A percentile compares a stretch with the other conserved stretches of the same genome.
phyloP scores from a whole-genome alignment of 2,797 vertebrate species.

The Gallinago nigripennis region DNA sequence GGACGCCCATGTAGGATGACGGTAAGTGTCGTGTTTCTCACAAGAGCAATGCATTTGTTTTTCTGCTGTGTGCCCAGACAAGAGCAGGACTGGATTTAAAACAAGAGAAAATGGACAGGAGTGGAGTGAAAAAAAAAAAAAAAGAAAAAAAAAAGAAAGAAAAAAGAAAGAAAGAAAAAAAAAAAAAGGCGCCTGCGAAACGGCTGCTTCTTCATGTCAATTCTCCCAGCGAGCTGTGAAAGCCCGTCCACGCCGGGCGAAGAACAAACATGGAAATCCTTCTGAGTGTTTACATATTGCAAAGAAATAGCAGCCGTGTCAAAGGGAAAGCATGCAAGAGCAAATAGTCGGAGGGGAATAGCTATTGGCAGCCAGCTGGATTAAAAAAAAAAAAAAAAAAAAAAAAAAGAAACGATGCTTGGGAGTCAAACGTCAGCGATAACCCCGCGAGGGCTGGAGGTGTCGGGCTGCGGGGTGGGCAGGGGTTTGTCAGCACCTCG shows the following conservation, averaged over 20 bases:
- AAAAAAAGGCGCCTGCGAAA: neutral
- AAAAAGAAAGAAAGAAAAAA: too few species aligned
- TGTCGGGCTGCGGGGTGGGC: constrained; percentile 10
- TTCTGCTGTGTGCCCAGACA: neutral
- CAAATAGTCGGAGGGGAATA: constrained; percentile 37
- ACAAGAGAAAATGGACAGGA: neutral
- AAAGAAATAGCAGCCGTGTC: constrained; percentile 70
- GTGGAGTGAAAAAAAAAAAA: neutral
- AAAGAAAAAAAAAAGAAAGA: too few species aligned
- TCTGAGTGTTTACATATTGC: constrained; percentile 59
- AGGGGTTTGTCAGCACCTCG: constrained; percentile 59
- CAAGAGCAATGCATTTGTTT: neutral
- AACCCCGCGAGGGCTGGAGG: constrained; percentile 51
- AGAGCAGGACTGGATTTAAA: neutral
- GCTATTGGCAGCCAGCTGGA: constrained; percentile 33
- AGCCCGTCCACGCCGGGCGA: fast-evolving
- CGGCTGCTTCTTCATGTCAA: neutral
- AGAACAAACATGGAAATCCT: constrained; percentile 70
- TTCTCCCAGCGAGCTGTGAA: neutral
- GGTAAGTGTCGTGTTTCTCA: neutral
- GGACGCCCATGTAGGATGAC: neutral
- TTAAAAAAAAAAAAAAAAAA: neutral
- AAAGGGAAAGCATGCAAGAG: constrained; percentile 71
- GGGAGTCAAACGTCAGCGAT: constrained; percentile 49
- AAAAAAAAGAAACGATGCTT: neutral